Percentiles rank a stretch among this genome's conserved stretches.
phyloP scores from a whole-genome alignment of 2,113 vertebrate genomes.

The Caranx ignobilis region DNA sequence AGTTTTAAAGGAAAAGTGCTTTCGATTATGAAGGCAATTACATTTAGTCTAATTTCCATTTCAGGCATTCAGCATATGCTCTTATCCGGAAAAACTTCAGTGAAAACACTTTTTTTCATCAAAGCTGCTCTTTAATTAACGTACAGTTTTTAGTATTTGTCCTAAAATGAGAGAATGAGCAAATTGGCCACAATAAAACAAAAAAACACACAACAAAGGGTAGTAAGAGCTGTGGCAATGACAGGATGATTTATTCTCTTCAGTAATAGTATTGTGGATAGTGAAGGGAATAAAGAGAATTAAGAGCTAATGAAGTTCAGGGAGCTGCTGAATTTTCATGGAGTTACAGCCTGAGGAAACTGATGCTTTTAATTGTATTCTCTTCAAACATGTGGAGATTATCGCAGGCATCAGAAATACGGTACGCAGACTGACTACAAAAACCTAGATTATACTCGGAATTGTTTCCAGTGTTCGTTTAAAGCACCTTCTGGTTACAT shows the following conservation, averaged over 20 bases:
- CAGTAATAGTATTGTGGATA: conserved; percentile 5
- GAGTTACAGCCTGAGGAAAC: conserved; percentile 32
- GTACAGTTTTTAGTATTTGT: conserved; percentile 26
- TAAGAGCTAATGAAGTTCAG: conserved; percentile 40
- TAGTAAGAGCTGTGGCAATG: background rate
- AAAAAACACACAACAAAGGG: conserved; percentile 15
- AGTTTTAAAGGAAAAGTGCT: conserved; percentile 65
- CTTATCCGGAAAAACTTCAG: conserved; percentile 32
- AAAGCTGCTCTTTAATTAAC: conserved; percentile 38
- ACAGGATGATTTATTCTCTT: conserved; percentile 21
- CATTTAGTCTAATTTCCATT: conserved; percentile 60
- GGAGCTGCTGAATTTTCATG: conserved; percentile 22
- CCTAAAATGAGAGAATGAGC: conserved; percentile 1
- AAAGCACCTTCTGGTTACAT: background rate
- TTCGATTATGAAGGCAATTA: conserved; percentile 67
- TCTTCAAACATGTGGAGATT: conserved; percentile 33
- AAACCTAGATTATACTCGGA: background rate
- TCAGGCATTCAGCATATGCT: conserved; percentile 47
- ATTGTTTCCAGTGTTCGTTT: background rate
- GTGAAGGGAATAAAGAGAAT: conserved; percentile 23
- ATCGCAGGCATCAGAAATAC: background rate
- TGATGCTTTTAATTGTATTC: conserved; percentile 33
- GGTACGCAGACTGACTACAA: too few species aligned
- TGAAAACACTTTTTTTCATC: conserved; percentile 7
- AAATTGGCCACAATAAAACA: conserved; percentile 10